These are phyloP conservation scores for Rhinatrema bivittatum DNA, from an alignment of 2,797 vertebrate genomes.

Conservation along the genomic window DNA sequence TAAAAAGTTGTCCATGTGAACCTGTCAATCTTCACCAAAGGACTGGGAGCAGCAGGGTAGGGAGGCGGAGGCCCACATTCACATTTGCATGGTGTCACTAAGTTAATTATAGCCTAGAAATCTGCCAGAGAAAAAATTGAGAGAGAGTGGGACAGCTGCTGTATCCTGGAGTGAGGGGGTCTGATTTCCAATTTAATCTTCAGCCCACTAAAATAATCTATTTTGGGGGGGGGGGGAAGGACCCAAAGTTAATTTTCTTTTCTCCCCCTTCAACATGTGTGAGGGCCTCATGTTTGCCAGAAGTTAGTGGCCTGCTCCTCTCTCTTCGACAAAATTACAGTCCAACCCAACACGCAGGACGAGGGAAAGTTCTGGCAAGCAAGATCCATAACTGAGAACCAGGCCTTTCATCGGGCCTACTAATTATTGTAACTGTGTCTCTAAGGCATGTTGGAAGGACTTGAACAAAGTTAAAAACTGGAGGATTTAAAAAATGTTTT, in stretches of 20 bases:
- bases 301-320: conserved; percentile 12
- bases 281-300: conserved; percentile 18
- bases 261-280: conserved; percentile 18
- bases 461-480: no score
- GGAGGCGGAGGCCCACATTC: conserved; percentile 53
- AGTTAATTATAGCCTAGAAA: conserved; percentile 85
- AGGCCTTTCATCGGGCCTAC: no score
- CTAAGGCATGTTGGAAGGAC: no score
- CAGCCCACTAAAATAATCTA: conserved; percentile 42
- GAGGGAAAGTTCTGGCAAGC: no score
- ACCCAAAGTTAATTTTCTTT: conserved; percentile 48
- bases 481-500: no score
- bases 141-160: conserved; percentile 80
- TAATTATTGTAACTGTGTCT: no score
- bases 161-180: conserved; percentile 45
- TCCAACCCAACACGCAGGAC: no score
- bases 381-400: no score
- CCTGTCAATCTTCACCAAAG: conserved; percentile 59
- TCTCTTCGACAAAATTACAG: no score
- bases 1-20: conserved; percentile 67
- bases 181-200: conserved; percentile 70
- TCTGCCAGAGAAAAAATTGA: conserved; percentile 90
- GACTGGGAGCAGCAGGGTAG: conserved; percentile 72
- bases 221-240: conserved; percentile 64
- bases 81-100: conserved; percentile 61